phyloP scores from a whole-genome alignment of 1,140 invertebrate species.

The Sycobia sp. region DNA sequence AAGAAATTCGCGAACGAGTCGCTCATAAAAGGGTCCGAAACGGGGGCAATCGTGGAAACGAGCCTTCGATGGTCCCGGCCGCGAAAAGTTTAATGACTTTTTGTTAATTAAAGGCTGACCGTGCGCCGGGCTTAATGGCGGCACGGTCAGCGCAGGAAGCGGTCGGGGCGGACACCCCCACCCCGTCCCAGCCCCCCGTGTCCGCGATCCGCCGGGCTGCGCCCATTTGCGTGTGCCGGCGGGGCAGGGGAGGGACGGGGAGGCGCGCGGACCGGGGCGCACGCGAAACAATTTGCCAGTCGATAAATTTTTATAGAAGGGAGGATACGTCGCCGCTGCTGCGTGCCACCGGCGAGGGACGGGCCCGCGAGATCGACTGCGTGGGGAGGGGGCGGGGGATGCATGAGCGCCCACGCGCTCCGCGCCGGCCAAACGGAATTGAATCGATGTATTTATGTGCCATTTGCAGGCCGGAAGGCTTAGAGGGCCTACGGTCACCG shows the following conservation, averaged over 20 bases:
- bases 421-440: conserved; percentile 54
- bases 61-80: conserved; percentile 36
- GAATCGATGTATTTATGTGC: conserved; percentile 64
- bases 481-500: conserved; percentile 49
- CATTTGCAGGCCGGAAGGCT: conserved; percentile 56
- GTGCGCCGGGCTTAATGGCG: conserved; percentile 15
- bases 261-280: conserved; percentile 24
- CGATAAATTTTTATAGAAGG: conserved; percentile 65
- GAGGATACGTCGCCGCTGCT: conserved; percentile 41
- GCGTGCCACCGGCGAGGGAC: conserved; percentile 33
- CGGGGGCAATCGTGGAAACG: conserved; percentile 37
- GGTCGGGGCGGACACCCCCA: not conserved
- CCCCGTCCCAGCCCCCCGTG: not conserved
- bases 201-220: not conserved
- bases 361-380: conserved; percentile 3
- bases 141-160: conserved; percentile 9
- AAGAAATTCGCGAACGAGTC: conserved; percentile 31
- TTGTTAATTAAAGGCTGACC: conserved; percentile 57
- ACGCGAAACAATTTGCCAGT: conserved; percentile 64
- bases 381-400: conserved; percentile 6
- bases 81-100: conserved; percentile 63
- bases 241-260: not conserved
- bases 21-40: conserved; percentile 27
- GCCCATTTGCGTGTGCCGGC: not conserved
- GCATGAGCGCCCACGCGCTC: not conserved